Conservation (phyloP, 2,797 vertebrate species). For the Ptychobarbus kaznakovi region DNA sequence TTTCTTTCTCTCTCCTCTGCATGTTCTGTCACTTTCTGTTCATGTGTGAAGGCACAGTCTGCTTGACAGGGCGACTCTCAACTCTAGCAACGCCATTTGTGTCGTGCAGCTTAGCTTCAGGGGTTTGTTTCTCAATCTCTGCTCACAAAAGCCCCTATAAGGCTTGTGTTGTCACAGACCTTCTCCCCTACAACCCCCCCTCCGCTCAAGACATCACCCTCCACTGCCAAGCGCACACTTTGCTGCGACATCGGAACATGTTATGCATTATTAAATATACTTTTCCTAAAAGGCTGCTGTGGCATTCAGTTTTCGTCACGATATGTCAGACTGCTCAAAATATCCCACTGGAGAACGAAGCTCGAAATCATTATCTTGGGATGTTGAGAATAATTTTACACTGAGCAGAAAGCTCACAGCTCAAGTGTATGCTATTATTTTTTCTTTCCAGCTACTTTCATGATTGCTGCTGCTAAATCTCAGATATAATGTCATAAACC, state of each 20-base stretch:
- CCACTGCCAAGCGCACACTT: conserved; percentile 65
- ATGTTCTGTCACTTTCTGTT: conserved; percentile 41
- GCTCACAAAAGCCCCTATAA: conserved; percentile 36
- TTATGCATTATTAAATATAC: conserved; percentile 82
- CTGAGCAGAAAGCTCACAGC: conserved; percentile 15
- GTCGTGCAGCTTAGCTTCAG: conserved; percentile 63
- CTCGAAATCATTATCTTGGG: conserved; percentile 45
- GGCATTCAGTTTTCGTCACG: conserved; percentile 74
- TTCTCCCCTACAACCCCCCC: conserved; percentile 10
- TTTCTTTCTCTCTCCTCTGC: conserved; percentile 10
- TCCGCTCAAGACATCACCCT: conserved; percentile 34
- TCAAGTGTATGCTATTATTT: conserved; percentile 13
- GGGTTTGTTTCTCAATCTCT: conserved; percentile 35
- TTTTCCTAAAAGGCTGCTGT: conserved; percentile 81
- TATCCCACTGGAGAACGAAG: conserved; percentile 69
- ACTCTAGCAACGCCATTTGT: conserved; percentile 67
- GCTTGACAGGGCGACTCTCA: conserved; percentile 73
- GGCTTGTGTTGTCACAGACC: conserved; percentile 41
- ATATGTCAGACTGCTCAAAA: conserved; percentile 72
- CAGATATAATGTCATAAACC: neutral
- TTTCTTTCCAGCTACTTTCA: neutral
- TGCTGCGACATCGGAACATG: conserved; percentile 72
- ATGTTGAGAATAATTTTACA: conserved; percentile 32
- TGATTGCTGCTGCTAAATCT: neutral
- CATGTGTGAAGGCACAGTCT: conserved; percentile 58